Base-by-base conservation (phyloP, 1,140 invertebrate genomes). In the Platyura marginata region DNA sequence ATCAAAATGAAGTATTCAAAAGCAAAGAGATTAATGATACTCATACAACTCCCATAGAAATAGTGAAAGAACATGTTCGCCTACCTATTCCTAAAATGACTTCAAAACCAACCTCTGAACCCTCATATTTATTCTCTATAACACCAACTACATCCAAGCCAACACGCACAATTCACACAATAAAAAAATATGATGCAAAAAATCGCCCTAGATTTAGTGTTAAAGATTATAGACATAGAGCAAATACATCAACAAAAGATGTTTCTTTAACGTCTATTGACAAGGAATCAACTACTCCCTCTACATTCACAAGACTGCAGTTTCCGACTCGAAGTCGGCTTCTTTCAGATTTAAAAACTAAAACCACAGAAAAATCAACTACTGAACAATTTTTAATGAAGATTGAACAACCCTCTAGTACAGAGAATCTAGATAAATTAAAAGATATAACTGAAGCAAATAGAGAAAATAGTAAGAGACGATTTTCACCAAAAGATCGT, bases 161-260 rank as follows among this genome's bases (percentile, higher is more conserved):
- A n/a, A n/a, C n/a, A n/a, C n/a, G n/a, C n/a, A n/a, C n/a, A n/a
- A n/a, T n/a, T n/a, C 6, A 29, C 25, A 8, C 25, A n/a, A 25
- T 32, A n/a, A 48, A 48, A 10, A 55, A 54, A 40, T 58, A 50
- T 37, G 48, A 56, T 38, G 44, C 47, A 13, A 54, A 49, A 22
- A 66, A 67, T 23, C 50, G 70, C 40, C 70, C 70, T 6, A 57
- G 65, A 52, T 74, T 74, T 47, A 74, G 69, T 47, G 67, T 74
- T 5, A 72, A 74, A 56, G 70, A 74, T 50, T 72, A 72, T 41
- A 65, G 68, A 3, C 56, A 63, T 44, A 47, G 51, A 46, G 46
- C 54, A 18, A 70, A 60, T 52, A 65, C 65, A 3, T 67, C 70
- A 9, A 69, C 69, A 15, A 66, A 65, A 29, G 47, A 56, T 22